Percentiles rank a stretch among this genome's conserved stretches.
These are phyloP conservation scores for Cardinalis cardinalis DNA, from an alignment of 2,113 vertebrate species.

Conservation along the genomic window DNA sequence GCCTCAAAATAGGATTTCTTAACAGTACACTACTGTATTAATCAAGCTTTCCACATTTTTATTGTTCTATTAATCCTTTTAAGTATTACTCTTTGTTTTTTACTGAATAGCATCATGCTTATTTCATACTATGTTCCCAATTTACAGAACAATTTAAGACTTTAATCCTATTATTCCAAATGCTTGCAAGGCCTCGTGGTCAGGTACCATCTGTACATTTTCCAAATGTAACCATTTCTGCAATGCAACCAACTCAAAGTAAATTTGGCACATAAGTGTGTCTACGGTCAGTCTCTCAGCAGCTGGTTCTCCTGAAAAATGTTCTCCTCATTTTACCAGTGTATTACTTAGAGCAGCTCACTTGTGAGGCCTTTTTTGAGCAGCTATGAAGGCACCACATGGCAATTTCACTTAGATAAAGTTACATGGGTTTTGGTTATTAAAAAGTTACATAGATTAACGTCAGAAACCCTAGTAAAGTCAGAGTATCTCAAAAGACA, in stretches of 20 bases:
- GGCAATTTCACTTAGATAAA: neutral
- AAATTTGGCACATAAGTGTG: neutral
- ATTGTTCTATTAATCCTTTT: neutral
- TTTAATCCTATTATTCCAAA: constrained; percentile 23
- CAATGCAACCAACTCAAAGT: neutral
- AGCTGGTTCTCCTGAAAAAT: neutral
- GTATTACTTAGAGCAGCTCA: neutral
- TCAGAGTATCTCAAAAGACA: neutral
- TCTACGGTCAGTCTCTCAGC: neutral
- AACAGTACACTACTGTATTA: neutral
- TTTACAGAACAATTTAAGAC: neutral
- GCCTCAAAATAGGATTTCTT: neutral
- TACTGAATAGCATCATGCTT: neutral
- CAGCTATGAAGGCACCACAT: neutral
- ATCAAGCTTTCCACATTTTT: neutral
- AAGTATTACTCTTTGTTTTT: neutral
- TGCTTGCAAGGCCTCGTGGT: neutral
- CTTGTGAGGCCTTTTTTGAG: neutral
- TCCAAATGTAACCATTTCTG: neutral
- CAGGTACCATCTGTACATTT: constrained; percentile 4
- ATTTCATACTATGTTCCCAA: neutral
- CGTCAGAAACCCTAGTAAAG: neutral
- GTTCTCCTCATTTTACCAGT: neutral
- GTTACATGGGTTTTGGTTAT: neutral
- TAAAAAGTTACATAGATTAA: neutral